These are phyloP conservation scores for Ptyas mucosa DNA, from an alignment of 2,113 vertebrate species.

Conservation along the genomic window DNA sequence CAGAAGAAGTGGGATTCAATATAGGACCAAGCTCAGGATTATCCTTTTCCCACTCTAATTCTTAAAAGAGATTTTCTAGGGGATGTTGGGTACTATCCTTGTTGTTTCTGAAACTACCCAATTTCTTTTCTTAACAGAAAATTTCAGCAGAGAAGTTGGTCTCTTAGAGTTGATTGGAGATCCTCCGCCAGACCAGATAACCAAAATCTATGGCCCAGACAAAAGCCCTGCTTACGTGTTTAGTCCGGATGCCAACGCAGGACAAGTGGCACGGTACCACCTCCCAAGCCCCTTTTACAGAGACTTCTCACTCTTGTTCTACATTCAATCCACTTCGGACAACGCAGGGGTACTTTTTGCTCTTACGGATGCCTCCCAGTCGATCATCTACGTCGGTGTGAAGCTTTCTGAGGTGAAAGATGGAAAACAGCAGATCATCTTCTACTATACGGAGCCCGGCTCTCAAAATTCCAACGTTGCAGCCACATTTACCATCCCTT, in stretches of 20 bases:
- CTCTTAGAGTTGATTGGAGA: constrained; percentile 87
- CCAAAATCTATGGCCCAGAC: constrained; percentile 69
- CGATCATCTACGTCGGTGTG: constrained; percentile 80
- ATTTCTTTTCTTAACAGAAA: constrained; percentile 69
- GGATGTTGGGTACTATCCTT: background rate
- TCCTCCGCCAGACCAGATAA: constrained; percentile 76
- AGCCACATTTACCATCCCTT: constrained; percentile 80
- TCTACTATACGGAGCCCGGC: constrained; percentile 86
- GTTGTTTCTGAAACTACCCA: background rate
- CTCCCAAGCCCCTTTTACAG: constrained; percentile 82
- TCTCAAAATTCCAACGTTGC: constrained; percentile 68
- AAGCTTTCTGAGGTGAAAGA: constrained; percentile 75
- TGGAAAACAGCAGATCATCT: constrained; percentile 74
- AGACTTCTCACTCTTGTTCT: constrained; percentile 85
- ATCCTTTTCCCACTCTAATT: background rate
- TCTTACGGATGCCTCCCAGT: constrained; percentile 79
- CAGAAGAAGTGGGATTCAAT: background rate
- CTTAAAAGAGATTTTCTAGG: background rate
- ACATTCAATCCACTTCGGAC: constrained; percentile 76
- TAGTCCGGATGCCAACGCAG: constrained; percentile 71
- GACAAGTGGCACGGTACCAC: constrained; percentile 82
- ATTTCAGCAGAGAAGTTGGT: constrained; percentile 67
- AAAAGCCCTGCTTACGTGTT: constrained; percentile 77
- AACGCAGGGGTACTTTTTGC: constrained; percentile 81
- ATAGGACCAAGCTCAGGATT: background rate